Evolutionary conservation across 2,888 invertebrate species (phyloP).

Genomic region (Esperia sulphurella): DNA sequence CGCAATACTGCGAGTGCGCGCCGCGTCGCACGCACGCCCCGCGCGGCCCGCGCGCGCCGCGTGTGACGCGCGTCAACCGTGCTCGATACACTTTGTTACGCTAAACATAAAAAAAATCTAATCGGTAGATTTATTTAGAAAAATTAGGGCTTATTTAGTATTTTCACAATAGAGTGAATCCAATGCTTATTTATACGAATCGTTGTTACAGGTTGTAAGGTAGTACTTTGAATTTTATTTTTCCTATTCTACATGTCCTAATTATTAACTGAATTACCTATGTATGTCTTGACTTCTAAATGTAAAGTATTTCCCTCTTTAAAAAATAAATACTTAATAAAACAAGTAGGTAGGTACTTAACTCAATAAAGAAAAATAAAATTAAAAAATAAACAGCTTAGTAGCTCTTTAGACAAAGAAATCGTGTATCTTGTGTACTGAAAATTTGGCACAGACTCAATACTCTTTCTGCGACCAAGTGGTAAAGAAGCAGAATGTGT

Average conservation of each 20-base stretch:
- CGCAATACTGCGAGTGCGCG: slow-evolving; percentile 62
- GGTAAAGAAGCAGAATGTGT: slow-evolving; percentile 18
- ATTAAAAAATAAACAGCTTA: background rate
- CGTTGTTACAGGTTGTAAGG: too few species aligned
- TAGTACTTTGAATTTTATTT: too few species aligned
- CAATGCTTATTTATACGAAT: too few species aligned
- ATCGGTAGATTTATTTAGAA: background rate
- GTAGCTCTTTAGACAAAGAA: background rate
- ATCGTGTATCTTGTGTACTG: slow-evolving; percentile 7
- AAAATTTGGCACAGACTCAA: slow-evolving; percentile 20
- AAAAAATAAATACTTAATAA: too few species aligned
- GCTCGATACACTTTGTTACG: slow-evolving; percentile 48
- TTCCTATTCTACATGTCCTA: too few species aligned
- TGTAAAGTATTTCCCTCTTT: too few species aligned
- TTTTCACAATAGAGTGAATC: too few species aligned
- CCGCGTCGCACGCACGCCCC: slow-evolving; percentile 20
- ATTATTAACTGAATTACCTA: too few species aligned
- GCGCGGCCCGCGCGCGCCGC: slow-evolving; percentile 19
- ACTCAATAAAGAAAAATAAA: too few species aligned
- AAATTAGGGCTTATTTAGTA: background rate
- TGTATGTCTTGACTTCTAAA: too few species aligned
- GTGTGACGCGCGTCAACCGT: slow-evolving; percentile 45
- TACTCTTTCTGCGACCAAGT: slow-evolving; percentile 20
- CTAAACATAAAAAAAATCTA: background rate
- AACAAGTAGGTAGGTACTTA: too few species aligned